phyloP scores from a whole-genome alignment of 2,113 vertebrate species.

The Aphyosemion australe region DNA sequence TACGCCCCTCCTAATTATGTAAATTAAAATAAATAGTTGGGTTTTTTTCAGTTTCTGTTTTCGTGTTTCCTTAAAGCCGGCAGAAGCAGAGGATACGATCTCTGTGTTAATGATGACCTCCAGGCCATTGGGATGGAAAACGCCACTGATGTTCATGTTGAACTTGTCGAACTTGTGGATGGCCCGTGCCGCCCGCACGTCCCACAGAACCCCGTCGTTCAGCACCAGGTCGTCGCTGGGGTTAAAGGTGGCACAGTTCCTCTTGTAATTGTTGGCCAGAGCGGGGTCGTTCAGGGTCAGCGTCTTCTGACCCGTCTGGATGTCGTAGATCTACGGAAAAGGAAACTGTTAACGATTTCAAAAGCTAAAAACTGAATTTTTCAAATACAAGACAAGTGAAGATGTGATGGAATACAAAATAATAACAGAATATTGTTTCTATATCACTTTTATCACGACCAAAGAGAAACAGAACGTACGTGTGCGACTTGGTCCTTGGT shows the following conservation, averaged over 20 bases:
- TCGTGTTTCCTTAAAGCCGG: background rate
- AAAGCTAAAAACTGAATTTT: too few relatives aligned
- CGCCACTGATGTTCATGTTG: conserved; percentile 98
- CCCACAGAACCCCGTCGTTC: conserved; percentile 97
- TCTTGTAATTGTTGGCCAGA: conserved; percentile 98
- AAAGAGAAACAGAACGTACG: conserved; percentile 73
- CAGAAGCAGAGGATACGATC: conserved; percentile 88
- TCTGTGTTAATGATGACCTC: conserved; percentile 98
- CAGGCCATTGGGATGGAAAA: conserved; percentile 94
- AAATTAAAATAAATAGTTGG: too few relatives aligned
- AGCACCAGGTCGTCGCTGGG: conserved; percentile 97
- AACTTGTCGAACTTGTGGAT: conserved; percentile 99
- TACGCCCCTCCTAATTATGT: too few relatives aligned
- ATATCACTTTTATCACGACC: background rate
- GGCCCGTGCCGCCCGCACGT: conserved; percentile 89
- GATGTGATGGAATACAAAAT: too few relatives aligned
- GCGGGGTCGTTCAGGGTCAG: conserved; percentile 92
- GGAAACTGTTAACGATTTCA: too few relatives aligned
- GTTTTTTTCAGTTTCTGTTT: too few relatives aligned
- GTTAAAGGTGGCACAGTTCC: conserved; percentile 96
- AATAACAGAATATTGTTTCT: too few relatives aligned
- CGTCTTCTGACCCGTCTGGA: conserved; percentile 95
- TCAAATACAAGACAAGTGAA: too few relatives aligned
- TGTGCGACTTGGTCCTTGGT: conserved; percentile 95
- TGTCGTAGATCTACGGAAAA: conserved; percentile 91